Conservation (phyloP, 2,113 vertebrate species). For the Cheirogaleus medius region DNA sequence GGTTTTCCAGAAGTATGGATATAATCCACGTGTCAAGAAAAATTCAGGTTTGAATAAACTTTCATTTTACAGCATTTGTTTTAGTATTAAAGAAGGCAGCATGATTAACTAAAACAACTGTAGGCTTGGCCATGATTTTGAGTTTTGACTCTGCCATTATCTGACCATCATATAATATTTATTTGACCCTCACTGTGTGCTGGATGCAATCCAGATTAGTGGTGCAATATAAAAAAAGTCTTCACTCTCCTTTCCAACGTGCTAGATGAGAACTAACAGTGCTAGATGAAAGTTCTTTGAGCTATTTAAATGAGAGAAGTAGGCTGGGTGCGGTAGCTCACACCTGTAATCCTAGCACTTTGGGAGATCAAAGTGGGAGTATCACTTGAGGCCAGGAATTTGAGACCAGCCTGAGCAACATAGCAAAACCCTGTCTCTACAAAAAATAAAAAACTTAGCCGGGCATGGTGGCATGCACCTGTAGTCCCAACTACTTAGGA, state of each 20-base stretch:
- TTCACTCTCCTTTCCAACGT: neutral
- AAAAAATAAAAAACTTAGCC: too few relatives aligned
- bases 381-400: too few relatives aligned
- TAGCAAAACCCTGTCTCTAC: too few relatives aligned
- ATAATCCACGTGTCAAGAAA: conserved; percentile 77
- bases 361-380: too few relatives aligned
- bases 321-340: too few relatives aligned
- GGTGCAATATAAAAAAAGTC: too few relatives aligned
- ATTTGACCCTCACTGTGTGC: neutral
- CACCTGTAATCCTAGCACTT: too few relatives aligned
- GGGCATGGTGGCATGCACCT: too few relatives aligned
- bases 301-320: neutral
- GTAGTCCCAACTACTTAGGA: too few relatives aligned
- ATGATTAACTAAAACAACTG: neutral
- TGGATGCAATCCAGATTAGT: neutral
- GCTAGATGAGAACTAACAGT: neutral
- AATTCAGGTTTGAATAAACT: conserved; percentile 81
- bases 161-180: neutral
- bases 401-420: too few relatives aligned
- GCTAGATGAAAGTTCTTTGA: neutral
- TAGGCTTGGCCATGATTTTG: neutral
- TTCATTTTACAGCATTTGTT: neutral
- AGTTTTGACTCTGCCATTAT: neutral
- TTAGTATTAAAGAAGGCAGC: neutral
- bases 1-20: conserved; percentile 91